These are phyloP conservation scores for Drosophila aldrichi DNA, from an alignment of 2,888 invertebrate genomes.

Conservation along the genomic window DNA sequence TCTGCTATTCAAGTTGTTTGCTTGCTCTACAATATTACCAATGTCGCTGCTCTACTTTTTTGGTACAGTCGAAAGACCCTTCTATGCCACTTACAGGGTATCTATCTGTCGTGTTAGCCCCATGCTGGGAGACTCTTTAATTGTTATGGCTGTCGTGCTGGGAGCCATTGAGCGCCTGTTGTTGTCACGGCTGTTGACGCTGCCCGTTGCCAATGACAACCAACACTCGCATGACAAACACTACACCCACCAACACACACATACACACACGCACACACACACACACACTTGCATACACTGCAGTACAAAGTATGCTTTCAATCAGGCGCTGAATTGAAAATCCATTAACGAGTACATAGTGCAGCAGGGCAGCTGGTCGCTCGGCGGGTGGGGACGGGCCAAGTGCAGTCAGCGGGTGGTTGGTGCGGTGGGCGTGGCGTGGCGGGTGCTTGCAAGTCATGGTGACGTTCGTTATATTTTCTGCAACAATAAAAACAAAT, in stretches of 20 bases:
- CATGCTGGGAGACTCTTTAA: constrained; percentile 19
- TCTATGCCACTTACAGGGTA: neutral
- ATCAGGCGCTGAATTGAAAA: constrained; percentile 81
- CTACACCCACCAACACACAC: constrained; percentile 14
- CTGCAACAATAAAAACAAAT: constrained; percentile 78
- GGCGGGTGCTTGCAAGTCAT: constrained; percentile 54
- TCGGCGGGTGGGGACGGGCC: constrained; percentile 7
- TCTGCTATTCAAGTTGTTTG: neutral
- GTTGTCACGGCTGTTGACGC: constrained; percentile 71
- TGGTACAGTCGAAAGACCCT: rapidly evolving
- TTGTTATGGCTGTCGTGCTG: constrained; percentile 43
- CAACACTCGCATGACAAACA: constrained; percentile 57
- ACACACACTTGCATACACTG: constrained; percentile 4
- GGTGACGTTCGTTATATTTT: constrained; percentile 64
- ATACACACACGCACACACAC: constrained; percentile 33
- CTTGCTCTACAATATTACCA: too few relatives aligned
- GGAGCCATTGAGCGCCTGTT: constrained; percentile 45
- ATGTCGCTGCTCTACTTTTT: neutral
- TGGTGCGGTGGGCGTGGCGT: constrained; percentile 8
- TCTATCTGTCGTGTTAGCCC: neutral
- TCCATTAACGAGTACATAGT: constrained; percentile 80
- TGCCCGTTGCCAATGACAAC: constrained; percentile 78
- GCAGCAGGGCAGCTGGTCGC: constrained; percentile 48
- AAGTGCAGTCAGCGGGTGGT: constrained; percentile 6
- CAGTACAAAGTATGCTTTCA: constrained; percentile 76